phyloP scores from a whole-genome alignment of 2,797 vertebrate genomes.

The Myiotriccus ornatus region DNA sequence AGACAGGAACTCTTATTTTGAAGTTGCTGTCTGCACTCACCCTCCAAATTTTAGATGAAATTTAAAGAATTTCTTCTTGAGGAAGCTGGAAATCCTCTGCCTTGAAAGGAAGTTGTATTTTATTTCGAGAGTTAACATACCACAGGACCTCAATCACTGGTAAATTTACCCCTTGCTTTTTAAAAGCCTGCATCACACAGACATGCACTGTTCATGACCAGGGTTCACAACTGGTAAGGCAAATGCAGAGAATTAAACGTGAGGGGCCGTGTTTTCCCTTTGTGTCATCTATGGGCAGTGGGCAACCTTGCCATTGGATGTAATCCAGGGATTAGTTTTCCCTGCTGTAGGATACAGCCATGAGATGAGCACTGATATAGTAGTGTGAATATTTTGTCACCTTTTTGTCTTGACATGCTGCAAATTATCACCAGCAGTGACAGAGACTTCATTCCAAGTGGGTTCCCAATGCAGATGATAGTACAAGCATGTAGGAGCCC shows the following conservation, averaged over 20 bases:
- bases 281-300: not conserved
- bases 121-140: not conserved
- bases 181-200: not conserved
- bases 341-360: not conserved
- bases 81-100: not conserved
- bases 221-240: not conserved
- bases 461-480: not conserved
- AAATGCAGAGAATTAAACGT: not conserved
- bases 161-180: not conserved
- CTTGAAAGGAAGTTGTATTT: not conserved
- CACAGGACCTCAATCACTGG: not conserved
- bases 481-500: not conserved
- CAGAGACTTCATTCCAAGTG: not conserved
- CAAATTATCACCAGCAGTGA: not conserved
- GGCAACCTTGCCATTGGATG: not conserved
- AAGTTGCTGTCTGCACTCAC: not conserved
- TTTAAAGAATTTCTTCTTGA: not conserved
- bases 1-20: not conserved
- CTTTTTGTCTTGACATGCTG: not conserved
- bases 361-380: not conserved
- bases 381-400: not conserved
- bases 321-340: not conserved
- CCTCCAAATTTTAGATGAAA: not conserved
- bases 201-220: accelerated
- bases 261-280: not conserved